phyloP scores from a whole-genome alignment of 35 echinoderm and acorn worm genomes.

The Amphiura filiformis region DNA sequence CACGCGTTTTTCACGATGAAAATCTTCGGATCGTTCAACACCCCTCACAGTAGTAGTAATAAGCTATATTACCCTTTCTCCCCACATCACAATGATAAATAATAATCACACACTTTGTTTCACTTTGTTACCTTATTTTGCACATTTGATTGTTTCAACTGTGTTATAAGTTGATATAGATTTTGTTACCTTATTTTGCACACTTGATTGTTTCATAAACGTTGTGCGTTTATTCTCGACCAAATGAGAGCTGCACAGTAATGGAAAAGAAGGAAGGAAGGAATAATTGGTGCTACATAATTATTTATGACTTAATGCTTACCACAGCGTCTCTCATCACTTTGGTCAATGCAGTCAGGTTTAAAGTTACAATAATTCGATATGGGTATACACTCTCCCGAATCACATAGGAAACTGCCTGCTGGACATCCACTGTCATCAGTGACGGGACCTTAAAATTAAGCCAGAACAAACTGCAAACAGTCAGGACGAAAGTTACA shows the following conservation, averaged over 20 bases:
- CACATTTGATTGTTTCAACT: background rate
- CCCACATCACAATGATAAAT: background rate
- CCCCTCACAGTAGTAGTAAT: background rate
- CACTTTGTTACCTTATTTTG: background rate
- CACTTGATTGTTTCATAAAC: too few species aligned
- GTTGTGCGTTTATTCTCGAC: too few species aligned
- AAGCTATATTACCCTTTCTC: background rate
- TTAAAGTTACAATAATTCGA: constrained; percentile 81
- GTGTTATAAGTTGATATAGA: too few species aligned
- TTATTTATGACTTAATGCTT: constrained; percentile 13
- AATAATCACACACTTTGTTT: background rate
- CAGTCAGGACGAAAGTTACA: too few species aligned
- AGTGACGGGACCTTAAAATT: background rate
- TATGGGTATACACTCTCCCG: constrained; percentile 64
- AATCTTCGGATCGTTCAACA: background rate
- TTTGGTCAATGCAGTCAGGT: constrained; percentile 60
- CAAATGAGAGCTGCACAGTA: too few species aligned
- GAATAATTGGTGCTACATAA: background rate
- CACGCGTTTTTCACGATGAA: background rate
- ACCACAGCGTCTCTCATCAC: constrained; percentile 80
- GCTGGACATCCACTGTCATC: background rate
- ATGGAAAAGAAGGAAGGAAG: too few species aligned
- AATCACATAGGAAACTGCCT: background rate
- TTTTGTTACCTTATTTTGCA: too few species aligned
- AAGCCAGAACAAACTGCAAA: background rate